Percentiles rank a stretch among this genome's conserved stretches.
Evolutionary conservation across 1,140 invertebrate genomes (phyloP).

Genomic region (Drosophila nigromelanica): DNA sequence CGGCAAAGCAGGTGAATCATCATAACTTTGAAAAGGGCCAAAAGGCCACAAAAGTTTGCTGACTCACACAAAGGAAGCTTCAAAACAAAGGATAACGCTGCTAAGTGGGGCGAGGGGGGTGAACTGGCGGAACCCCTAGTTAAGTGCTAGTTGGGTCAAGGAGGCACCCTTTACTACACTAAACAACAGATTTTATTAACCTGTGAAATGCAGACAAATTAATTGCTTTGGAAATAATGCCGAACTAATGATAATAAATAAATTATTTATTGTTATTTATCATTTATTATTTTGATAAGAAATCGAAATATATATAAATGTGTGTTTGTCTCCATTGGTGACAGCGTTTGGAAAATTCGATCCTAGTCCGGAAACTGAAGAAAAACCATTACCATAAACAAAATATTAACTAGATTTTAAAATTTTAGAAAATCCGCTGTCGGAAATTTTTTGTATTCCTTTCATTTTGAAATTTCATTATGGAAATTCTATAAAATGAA

Average conservation of each 20-base stretch:
- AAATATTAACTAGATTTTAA: too few species aligned
- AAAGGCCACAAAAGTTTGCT: constrained; percentile 8
- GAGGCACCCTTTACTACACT: neutral
- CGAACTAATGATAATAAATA: neutral
- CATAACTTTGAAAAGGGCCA: constrained; percentile 7
- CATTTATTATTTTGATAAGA: neutral
- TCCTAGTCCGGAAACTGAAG: too few species aligned
- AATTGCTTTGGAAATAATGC: neutral
- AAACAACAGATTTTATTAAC: neutral
- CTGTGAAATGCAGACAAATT: neutral
- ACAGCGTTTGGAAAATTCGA: too few species aligned
- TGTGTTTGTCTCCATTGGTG: too few species aligned
- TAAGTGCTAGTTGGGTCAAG: neutral
- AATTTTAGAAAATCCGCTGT: too few species aligned
- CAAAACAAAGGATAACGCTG: neutral
- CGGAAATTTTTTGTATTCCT: too few species aligned
- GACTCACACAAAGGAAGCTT: constrained; percentile 5
- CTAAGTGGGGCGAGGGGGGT: too few species aligned
- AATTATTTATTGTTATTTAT: too few species aligned
- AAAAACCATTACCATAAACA: too few species aligned
- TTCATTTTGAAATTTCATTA: too few species aligned
- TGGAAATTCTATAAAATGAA: too few species aligned
- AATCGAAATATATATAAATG: too few species aligned
- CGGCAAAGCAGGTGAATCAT: constrained; percentile 40
- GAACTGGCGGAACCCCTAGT: neutral